Base-by-base conservation (phyloP, 1,140 invertebrate genomes). In the Nephila pilipes region DNA sequence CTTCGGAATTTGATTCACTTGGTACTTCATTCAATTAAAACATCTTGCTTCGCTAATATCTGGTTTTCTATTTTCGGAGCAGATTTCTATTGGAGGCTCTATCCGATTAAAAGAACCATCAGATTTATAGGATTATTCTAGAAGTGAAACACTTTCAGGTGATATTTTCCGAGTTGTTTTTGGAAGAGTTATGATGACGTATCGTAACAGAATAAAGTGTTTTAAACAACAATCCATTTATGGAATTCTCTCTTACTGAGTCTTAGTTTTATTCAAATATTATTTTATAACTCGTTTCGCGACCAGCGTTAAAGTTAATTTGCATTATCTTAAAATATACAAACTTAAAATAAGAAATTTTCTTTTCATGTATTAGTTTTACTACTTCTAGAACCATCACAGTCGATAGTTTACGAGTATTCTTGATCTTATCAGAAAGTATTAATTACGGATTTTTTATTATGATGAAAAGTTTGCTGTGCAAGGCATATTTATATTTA, bases 41-140 rank as follows among this genome's bases (percentile, higher is more conserved):
- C 69, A 75, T 75, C 69, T 75, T 75, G 14, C 69, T 29, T 75
- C 32, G 29, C 18, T 75, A 75, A 75, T 75, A 75, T 75, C 69
- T 75, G 69, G 25, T 75, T 75, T 75, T 75, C 25, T 29, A 75
- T 20, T 75, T 75, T 36, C 29, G 29, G 69, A 75, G 32, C 69
- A 36, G 14, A 75, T 75, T 75, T 32, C 14, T 75, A 1, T 36
- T 20, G 0, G 18, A 60, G 20, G 16, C 20, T 60, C 12, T 75
- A 36, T 75, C 29, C 3, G 29, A 32, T 75, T 75, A 75, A 36
- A 75, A 75, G 29, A 36, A 32, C 29, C 18, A 14, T 65, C 63
- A 25, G 58, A 12, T 65, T 65, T 65, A 65, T 75, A 75, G 29
- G 69, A 75, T 75, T 75, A 75, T 16, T 75, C 32, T 32, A 12